A percentile compares a stretch with the other conserved stretches of the same genome.
phyloP scores from a whole-genome alignment of 2,888 invertebrate genomes.

The Lypha dubia region DNA sequence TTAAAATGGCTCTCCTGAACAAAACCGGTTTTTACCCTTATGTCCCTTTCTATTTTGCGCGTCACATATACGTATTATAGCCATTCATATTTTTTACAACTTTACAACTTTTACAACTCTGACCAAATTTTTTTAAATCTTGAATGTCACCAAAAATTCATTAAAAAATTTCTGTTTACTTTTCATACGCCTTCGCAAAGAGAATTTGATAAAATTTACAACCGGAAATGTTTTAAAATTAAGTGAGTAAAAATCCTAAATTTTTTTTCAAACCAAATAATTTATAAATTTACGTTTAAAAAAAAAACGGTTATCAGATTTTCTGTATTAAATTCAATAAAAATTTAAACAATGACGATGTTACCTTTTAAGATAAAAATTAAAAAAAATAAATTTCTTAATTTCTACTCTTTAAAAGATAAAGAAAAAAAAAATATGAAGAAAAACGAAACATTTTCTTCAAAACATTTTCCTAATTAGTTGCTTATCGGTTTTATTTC shows the following conservation, averaged over 20 bases:
- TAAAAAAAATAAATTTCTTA: constrained; percentile 32
- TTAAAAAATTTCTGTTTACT: too few species aligned
- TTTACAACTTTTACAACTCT: too few species aligned
- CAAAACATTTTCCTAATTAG: constrained; percentile 27
- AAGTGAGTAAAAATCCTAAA: too few species aligned
- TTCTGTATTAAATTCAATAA: background rate
- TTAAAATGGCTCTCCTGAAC: too few species aligned
- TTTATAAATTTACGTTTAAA: background rate
- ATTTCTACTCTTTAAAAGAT: constrained; percentile 1
- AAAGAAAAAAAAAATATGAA: background rate
- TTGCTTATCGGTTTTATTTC: constrained; percentile 41
- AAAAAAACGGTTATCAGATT: background rate
- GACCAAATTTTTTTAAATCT: too few species aligned
- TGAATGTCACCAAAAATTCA: too few species aligned
- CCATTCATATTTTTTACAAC: too few species aligned
- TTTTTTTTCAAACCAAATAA: too few species aligned
- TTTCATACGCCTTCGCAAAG: too few species aligned
- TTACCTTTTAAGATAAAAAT: background rate
- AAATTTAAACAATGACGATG: background rate
- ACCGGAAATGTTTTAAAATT: constrained; percentile 3
- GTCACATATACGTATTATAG: too few species aligned
- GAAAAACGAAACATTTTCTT: background rate
- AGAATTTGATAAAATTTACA: background rate
- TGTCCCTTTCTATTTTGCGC: too few species aligned
- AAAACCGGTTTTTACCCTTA: too few species aligned